Percentiles rank a stretch among this genome's conserved stretches.
Conservation (phyloP, 1,140 invertebrate genomes). For the Drosophila miranda region DNA sequence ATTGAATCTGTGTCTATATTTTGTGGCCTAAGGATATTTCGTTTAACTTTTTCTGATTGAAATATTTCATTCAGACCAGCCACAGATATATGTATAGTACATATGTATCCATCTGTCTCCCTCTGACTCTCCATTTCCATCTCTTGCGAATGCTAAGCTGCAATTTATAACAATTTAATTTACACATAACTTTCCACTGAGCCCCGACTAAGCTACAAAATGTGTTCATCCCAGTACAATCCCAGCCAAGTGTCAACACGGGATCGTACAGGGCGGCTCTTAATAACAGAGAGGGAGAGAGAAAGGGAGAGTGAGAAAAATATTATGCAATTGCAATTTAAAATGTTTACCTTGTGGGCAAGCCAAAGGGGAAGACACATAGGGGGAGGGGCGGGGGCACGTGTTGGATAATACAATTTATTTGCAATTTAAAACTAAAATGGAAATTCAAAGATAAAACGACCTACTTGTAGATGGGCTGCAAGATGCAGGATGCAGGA, state of each 20-base stretch:
- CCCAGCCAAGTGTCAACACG: constrained; percentile 32
- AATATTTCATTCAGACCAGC: constrained; percentile 39
- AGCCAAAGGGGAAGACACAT: background rate
- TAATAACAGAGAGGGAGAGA: background rate
- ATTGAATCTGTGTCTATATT: constrained; percentile 39
- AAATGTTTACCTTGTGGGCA: constrained; percentile 31
- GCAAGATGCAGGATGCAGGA: constrained; percentile 13
- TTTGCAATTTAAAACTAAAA: constrained; percentile 32
- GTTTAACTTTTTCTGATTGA: constrained; percentile 55
- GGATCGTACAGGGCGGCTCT: background rate
- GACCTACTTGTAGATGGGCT: constrained; percentile 12
- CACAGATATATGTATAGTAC: constrained; percentile 20
- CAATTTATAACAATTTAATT: constrained; percentile 75
- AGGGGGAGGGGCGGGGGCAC: background rate
- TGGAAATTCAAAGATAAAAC: constrained; percentile 28
- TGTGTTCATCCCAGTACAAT: constrained; percentile 6
- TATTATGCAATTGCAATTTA: constrained; percentile 42
- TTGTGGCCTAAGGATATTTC: constrained; percentile 48
- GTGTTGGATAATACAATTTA: constrained; percentile 27
- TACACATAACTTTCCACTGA: constrained; percentile 59
- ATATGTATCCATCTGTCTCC: background rate
- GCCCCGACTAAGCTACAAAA: constrained; percentile 40
- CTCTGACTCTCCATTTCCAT: background rate
- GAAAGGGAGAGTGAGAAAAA: constrained; percentile 3
- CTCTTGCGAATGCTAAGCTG: constrained; percentile 44